These are phyloP conservation scores for Sigmodon hispidus DNA, from an alignment of 2,113 vertebrate genomes.

Conservation along the genomic window DNA sequence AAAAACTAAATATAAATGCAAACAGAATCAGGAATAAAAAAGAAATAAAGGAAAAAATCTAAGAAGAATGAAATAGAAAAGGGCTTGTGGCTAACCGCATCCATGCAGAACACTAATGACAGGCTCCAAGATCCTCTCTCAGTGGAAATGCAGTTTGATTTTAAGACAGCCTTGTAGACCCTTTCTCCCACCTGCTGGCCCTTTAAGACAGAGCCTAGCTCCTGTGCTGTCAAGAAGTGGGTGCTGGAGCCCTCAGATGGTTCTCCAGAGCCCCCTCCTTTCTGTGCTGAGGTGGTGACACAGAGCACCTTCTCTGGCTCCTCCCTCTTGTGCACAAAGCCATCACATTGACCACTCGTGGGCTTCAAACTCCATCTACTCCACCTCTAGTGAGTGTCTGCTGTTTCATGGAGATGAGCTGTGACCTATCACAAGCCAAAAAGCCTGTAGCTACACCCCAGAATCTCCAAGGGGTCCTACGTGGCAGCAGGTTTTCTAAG, in stretches of 20 bases:
- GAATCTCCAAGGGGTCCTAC: background rate
- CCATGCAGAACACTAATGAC: background rate
- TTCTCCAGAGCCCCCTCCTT: background rate
- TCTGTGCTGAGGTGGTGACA: background rate
- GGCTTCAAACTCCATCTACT: background rate
- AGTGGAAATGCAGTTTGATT: background rate
- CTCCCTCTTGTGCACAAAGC: background rate
- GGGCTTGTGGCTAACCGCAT: background rate
- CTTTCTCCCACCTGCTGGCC: background rate
- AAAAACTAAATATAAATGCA: background rate
- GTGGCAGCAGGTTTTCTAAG: background rate
- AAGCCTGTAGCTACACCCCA: background rate
- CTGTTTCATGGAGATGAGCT: background rate
- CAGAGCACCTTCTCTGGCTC: rapidly evolving
- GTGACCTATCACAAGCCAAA: background rate
- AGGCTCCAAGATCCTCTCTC: background rate
- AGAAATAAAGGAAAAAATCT: background rate
- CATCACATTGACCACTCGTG: rapidly evolving
- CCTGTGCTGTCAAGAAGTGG: background rate
- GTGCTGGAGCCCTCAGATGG: rapidly evolving
- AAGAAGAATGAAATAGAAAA: background rate
- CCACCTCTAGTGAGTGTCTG: too few species aligned
- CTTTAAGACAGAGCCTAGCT: background rate
- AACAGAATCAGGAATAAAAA: background rate
- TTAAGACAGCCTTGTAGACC: background rate